These are phyloP conservation scores for Astreopora myriophthalma DNA, from an alignment of 64 coral and sea anemone species.

Conservation along the genomic window DNA sequence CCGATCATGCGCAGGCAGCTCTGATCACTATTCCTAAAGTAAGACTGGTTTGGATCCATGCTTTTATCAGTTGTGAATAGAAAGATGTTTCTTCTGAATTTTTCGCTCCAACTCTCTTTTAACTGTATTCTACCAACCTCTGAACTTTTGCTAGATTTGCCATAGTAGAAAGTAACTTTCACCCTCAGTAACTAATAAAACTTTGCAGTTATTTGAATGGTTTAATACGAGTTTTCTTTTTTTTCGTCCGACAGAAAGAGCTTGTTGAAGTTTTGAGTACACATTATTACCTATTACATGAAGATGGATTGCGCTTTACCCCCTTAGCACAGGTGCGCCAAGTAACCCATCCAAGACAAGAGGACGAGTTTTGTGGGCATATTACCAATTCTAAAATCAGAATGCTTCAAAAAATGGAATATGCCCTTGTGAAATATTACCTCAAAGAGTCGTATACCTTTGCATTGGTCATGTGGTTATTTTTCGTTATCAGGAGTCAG, in stretches of 20 bases:
- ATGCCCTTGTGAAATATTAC: too few relatives aligned
- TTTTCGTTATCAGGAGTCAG: too few relatives aligned
- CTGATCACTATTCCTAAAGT: constrained; percentile 75
- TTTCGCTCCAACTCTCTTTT: too few relatives aligned
- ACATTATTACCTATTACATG: constrained; percentile 63
- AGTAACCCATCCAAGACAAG: background rate
- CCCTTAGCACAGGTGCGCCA: constrained; percentile 30
- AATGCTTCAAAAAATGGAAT: too few relatives aligned
- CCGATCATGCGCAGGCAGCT: constrained; percentile 65
- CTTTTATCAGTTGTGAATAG: background rate
- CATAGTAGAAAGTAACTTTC: too few relatives aligned
- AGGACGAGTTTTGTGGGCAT: too few relatives aligned
- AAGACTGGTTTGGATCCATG: background rate
- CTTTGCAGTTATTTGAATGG: background rate
- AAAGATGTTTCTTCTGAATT: too few relatives aligned
- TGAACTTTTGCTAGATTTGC: too few relatives aligned
- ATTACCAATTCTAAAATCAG: too few relatives aligned
- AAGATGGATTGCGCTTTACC: constrained; percentile 39
- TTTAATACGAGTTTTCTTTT: background rate
- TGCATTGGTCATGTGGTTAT: too few relatives aligned
- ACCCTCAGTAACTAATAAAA: too few relatives aligned
- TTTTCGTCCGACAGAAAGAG: constrained; percentile 48
- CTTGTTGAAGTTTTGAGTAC: constrained; percentile 70
- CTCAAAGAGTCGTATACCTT: too few relatives aligned
- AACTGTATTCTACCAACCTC: background rate